phyloP scores from a whole-genome alignment of 2,113 vertebrate genomes.

The Myanophis thanlyinensis region DNA sequence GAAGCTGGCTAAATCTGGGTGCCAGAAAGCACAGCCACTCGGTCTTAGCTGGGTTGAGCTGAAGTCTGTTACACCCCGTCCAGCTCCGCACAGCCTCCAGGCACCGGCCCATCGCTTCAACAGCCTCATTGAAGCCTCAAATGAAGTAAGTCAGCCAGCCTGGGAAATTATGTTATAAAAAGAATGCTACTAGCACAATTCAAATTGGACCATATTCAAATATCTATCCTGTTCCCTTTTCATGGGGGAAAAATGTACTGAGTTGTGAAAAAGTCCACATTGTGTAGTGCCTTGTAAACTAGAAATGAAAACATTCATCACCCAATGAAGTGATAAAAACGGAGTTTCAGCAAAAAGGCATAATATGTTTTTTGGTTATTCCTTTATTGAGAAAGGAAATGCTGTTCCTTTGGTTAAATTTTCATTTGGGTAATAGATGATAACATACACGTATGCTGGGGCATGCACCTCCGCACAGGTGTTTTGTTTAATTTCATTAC shows the following conservation, averaged over 20 bases:
- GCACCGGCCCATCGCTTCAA: no score
- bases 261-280: not conserved
- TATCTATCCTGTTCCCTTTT: not conserved
- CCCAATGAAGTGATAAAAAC: not conserved
- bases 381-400: not conserved
- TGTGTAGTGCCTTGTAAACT: not conserved
- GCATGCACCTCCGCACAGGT: not conserved
- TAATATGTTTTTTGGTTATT: not conserved
- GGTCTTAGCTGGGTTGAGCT: no score
- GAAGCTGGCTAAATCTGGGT: no score
- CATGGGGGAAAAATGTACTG: not conserved
- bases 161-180: not conserved
- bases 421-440: not conserved
- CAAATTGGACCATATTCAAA: not conserved
- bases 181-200: not conserved
- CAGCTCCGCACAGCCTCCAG: no score
- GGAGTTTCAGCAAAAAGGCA: not conserved
- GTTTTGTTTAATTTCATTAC: not conserved
- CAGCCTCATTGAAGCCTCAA: no score
- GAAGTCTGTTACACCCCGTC: no score
- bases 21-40: no score
- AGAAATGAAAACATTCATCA: not conserved
- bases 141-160: not conserved
- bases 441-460: not conserved
- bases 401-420: not conserved